phyloP scores from a whole-genome alignment of 2,113 vertebrate species.

The Grallaria varia region DNA sequence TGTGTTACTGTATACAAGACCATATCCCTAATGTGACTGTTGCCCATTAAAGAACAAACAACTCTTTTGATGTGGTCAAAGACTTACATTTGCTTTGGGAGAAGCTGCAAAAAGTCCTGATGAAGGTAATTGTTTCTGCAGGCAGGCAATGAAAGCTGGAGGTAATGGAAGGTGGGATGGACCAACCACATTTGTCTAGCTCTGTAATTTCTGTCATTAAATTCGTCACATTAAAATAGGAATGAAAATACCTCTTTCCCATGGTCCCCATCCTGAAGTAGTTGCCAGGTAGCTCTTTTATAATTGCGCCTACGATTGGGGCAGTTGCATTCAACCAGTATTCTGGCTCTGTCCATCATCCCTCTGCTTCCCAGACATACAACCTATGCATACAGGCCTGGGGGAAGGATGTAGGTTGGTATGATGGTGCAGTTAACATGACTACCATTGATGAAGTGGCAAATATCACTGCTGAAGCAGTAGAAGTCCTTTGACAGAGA shows the following conservation, averaged over 20 bases:
- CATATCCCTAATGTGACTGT: neutral
- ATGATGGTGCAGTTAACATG: neutral
- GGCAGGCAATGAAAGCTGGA: neutral
- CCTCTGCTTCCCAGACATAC: neutral
- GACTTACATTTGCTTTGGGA: neutral
- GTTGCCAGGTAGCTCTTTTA: neutral
- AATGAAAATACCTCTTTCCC: neutral
- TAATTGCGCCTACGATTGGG: neutral
- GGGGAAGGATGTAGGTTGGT: neutral
- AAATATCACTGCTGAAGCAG: neutral
- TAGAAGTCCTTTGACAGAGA: neutral
- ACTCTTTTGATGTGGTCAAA: neutral
- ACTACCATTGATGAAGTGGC: neutral
- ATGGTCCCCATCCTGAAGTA: rapidly evolving
- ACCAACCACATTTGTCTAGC: neutral
- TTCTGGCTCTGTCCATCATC: neutral
- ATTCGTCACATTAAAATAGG: neutral
- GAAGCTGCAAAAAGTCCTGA: neutral
- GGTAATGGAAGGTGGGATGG: neutral
- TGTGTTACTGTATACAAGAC: neutral
- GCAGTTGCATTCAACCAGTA: neutral
- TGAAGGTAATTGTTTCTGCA: neutral
- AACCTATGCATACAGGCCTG: rapidly evolving
- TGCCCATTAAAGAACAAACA: neutral
- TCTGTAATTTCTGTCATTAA: neutral